A percentile compares a stretch with the other conserved stretches of the same genome.
These are phyloP conservation scores for Entelurus aequoreus DNA, from an alignment of 2,113 vertebrate species.

Conservation along the genomic window DNA sequence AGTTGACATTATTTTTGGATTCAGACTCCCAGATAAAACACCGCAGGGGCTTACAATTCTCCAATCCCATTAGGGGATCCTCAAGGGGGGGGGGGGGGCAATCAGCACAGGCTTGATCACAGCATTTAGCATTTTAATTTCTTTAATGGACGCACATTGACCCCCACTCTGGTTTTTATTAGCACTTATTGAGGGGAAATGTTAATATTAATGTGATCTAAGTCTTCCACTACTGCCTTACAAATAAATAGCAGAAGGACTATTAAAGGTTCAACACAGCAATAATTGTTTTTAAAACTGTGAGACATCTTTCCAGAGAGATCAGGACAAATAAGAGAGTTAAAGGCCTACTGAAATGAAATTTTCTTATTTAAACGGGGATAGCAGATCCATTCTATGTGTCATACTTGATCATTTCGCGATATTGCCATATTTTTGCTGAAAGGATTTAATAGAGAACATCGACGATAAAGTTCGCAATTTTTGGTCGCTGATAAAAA, in stretches of 20 bases:
- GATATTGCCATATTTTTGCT: too few species aligned
- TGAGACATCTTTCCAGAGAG: slow-evolving; percentile 9
- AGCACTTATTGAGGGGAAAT: slow-evolving; percentile 35
- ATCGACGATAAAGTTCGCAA: too few species aligned
- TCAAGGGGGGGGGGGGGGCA: slow-evolving; percentile 39
- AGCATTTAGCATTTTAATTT: slow-evolving; percentile 48
- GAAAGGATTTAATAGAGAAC: too few species aligned
- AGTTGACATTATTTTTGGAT: slow-evolving; percentile 33
- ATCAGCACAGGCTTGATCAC: slow-evolving; percentile 44
- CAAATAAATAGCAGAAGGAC: slow-evolving; percentile 18
- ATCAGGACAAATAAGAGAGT: slow-evolving; percentile 39
- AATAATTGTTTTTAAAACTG: neutral
- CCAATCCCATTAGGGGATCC: slow-evolving; percentile 46
- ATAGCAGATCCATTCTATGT: too few species aligned
- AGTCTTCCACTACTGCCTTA: slow-evolving; percentile 12
- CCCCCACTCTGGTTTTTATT: slow-evolving; percentile 44
- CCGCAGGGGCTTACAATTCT: slow-evolving; percentile 37
- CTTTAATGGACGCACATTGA: slow-evolving; percentile 54
- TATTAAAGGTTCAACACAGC: slow-evolving; percentile 9
- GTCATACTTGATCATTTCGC: too few species aligned
- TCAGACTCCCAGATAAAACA: slow-evolving; percentile 35
- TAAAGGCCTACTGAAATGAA: too few species aligned
- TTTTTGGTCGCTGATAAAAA: too few species aligned
- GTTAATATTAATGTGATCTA: slow-evolving; percentile 44
- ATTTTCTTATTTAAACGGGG: too few species aligned